Base-by-base conservation (phyloP, 2,888 invertebrate species). In the Netelia inedita region DNA sequence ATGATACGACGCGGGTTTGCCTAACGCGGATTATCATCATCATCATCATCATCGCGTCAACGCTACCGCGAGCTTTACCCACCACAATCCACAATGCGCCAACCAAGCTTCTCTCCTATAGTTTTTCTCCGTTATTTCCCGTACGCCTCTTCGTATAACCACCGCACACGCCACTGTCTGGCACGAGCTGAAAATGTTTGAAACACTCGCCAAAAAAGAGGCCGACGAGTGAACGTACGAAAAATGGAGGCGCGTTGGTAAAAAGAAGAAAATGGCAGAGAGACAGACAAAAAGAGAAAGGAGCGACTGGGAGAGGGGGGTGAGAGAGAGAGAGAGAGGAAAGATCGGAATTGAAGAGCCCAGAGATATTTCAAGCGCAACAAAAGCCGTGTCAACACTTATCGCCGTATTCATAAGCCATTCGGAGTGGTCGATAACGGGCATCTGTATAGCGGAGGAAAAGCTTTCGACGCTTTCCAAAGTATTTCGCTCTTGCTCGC, bases 331-430 rank as follows among this genome's bases (percentile, higher is more conserved):
- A 21, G 65, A 50, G 28, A 41, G 57, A 65, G 68, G 16, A 71
- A 76, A 50, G 6, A 57, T 16, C 21, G 57, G 19, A 81, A 73
- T 57, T 61, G 74, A 78, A 83, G 73, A 16, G 50, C 65, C 43
- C 65, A 35, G 55, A 78, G 72, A 65, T 72, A 82, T 78, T 78
- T 78, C 76, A 59, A 82, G 87, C 68, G 85, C 82, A 81, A 87
- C 85, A 85, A 86, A 86, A 81, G 82, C 85, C 83, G 57, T 78
- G 75, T 85, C 82, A 86, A 88, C 86, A 88, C 86, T 87, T 87
- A 87, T 88, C 85, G 87, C 85, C 86, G 66, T 50, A 85, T 87
- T 86, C 87, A 85, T 86, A 86, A 86, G 80, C 82, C 71, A 68
- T 82, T 81, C 68, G 55, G 53, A 82, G 71, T 79, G 68, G 84